Conservation (phyloP, 2,797 vertebrate genomes). For the Notolabrus celidotus region DNA sequence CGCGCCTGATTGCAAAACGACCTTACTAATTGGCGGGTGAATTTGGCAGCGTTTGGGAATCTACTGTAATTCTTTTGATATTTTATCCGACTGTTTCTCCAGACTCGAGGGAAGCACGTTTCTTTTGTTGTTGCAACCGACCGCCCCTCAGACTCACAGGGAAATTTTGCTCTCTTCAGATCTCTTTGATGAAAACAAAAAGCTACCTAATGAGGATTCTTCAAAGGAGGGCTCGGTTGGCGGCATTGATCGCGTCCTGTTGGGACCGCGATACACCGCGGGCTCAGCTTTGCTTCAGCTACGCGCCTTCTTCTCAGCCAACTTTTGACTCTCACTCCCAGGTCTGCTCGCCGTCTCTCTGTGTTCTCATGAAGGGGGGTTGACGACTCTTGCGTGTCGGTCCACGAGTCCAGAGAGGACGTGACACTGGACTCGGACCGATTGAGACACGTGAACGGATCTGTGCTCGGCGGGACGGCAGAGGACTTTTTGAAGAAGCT, state of each 20-base stretch:
- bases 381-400: constrained; percentile 24
- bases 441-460: constrained; percentile 57
- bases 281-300: constrained; percentile 64
- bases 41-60: constrained; percentile 39
- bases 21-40: constrained; percentile 16
- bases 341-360: constrained; percentile 51
- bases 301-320: constrained; percentile 43
- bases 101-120: constrained; percentile 41
- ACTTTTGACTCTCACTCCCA: constrained; percentile 39
- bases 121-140: constrained; percentile 55
- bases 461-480: constrained; percentile 38
- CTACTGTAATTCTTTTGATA: constrained; percentile 54
- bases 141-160: constrained; percentile 36
- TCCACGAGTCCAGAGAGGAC: constrained; percentile 4
- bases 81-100: constrained; percentile 41
- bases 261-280: constrained; percentile 46
- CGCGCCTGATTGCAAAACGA: constrained; percentile 18
- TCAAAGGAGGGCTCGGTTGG: constrained; percentile 57
- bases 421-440: constrained; percentile 19
- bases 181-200: constrained; percentile 54
- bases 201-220: constrained; percentile 58
- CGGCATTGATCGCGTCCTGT: constrained; percentile 51
- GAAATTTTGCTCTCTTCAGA: constrained; percentile 40
- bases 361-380: constrained; percentile 33
- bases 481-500: constrained; percentile 41